Evolutionary conservation across 2,797 vertebrate genomes (phyloP).

Genomic region (Ptychadena robeensis): DNA sequence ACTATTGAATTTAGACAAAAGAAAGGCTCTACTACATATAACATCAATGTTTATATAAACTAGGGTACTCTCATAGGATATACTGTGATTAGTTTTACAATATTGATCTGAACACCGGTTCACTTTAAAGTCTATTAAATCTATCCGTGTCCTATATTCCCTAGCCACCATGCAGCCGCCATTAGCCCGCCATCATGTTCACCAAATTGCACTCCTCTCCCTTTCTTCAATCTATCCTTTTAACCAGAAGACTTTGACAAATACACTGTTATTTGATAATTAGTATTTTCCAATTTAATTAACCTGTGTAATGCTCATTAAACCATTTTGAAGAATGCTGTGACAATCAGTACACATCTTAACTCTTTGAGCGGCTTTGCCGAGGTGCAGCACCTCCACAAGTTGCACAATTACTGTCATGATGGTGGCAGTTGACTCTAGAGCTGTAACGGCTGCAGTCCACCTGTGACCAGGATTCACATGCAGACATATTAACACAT

Average conservation of each 20-base stretch:
- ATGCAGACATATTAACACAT: constrained; percentile 40
- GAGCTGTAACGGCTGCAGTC: constrained; percentile 25
- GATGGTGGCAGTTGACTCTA: neutral
- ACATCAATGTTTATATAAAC: too few species aligned
- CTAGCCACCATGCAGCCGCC: neutral
- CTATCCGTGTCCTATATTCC: neutral
- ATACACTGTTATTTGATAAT: constrained; percentile 51
- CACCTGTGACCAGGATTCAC: constrained; percentile 37
- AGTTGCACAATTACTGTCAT: neutral
- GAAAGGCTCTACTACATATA: too few species aligned
- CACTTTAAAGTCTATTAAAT: neutral
- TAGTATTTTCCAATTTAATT: constrained; percentile 50
- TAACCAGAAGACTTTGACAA: constrained; percentile 40
- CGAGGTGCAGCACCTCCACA: neutral
- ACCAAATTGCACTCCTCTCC: neutral
- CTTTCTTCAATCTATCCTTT: constrained; percentile 21
- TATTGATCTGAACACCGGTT: too few species aligned
- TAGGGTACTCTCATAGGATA: too few species aligned
- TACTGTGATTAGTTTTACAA: too few species aligned
- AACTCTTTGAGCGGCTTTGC: constrained; percentile 14
- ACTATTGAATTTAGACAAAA: too few species aligned
- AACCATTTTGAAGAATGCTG: constrained; percentile 26
- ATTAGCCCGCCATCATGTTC: neutral
- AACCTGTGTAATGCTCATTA: constrained; percentile 51
- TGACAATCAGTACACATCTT: constrained; percentile 23